Percentiles rank a stretch among this genome's conserved stretches.
phyloP scores from a whole-genome alignment of 64 coral and sea anemone species.

The Acropora yongei region DNA sequence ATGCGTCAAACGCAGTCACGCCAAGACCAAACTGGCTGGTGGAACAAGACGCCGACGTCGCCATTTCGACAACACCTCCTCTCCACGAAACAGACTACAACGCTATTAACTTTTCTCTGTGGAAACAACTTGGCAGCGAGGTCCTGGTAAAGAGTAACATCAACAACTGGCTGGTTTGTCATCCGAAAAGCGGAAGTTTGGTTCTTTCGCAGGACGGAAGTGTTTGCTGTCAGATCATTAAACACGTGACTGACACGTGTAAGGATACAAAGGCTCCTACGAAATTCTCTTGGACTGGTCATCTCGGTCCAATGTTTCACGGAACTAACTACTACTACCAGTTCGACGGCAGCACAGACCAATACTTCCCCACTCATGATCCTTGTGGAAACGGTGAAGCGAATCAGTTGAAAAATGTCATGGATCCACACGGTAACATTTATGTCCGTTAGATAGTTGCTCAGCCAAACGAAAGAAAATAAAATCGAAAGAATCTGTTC shows the following conservation, averaged over 20 bases:
- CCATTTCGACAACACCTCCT: conserved; percentile 3
- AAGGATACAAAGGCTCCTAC: neutral
- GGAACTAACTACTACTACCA: neutral
- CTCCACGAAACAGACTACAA: conserved; percentile 64
- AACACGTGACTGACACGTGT: conserved; percentile 4
- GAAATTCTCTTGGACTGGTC: neutral
- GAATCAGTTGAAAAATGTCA: neutral
- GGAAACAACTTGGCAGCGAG: conserved; percentile 63
- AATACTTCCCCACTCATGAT: conserved; percentile 18
- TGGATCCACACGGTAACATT: conserved; percentile 37
- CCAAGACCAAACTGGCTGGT: conserved; percentile 26
- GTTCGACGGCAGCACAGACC: neutral
- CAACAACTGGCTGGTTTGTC: conserved; percentile 75
- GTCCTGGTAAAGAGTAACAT: conserved; percentile 71
- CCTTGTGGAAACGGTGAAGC: neutral
- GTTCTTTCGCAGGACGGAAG: conserved; percentile 56
- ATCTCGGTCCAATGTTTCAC: neutral
- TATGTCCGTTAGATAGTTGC: conserved; percentile 13
- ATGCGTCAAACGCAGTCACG: conserved; percentile 1
- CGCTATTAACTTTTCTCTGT: conserved; percentile 63
- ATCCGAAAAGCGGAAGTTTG: conserved; percentile 58
- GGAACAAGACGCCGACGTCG: neutral
- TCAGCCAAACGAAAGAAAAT: neutral
- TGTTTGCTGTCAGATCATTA: conserved; percentile 39
- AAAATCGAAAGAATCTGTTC: no score